These are phyloP conservation scores for Neoscelio sp. DNA, from an alignment of 2,888 invertebrate species.

Conservation along the genomic window DNA sequence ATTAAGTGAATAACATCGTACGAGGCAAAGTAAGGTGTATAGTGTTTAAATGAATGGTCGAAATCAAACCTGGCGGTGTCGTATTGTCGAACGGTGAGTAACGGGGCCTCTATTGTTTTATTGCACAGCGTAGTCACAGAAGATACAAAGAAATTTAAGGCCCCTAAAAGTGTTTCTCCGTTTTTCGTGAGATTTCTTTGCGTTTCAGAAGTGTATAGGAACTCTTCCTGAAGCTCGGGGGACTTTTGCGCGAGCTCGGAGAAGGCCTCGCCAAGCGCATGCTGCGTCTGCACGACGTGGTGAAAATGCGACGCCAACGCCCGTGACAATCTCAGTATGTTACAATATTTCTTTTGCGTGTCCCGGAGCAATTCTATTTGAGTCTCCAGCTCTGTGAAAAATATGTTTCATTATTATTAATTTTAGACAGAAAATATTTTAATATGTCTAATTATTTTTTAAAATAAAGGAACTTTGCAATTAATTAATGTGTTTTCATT, in stretches of 20 bases:
- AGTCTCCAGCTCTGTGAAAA: slow-evolving; percentile 91
- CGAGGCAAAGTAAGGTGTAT: no score
- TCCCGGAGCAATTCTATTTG: slow-evolving; percentile 97
- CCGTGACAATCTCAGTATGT: slow-evolving; percentile 93
- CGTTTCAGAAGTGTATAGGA: slow-evolving; percentile 97
- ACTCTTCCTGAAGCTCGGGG: slow-evolving; percentile 97
- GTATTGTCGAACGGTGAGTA: slow-evolving; percentile 90
- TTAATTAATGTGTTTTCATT: no score
- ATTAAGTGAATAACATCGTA: no score
- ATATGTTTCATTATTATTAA: neutral
- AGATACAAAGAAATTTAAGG: slow-evolving; percentile 98
- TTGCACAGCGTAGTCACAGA: slow-evolving; percentile 98
- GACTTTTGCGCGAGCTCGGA: slow-evolving; percentile 98
- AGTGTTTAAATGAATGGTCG: slow-evolving; percentile 6
- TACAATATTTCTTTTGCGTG: slow-evolving; percentile 96
- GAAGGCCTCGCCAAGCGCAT: slow-evolving; percentile 96
- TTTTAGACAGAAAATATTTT: slow-evolving; percentile 11
- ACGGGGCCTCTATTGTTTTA: slow-evolving; percentile 98
- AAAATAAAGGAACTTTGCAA: no score
- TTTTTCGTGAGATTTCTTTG: slow-evolving; percentile 96
- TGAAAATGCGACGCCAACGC: slow-evolving; percentile 95
- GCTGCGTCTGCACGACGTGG: slow-evolving; percentile 93
- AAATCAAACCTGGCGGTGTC: slow-evolving; percentile 88
- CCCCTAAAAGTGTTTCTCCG: slow-evolving; percentile 95
- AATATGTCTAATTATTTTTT: neutral